Conservation (phyloP, 2,113 vertebrate genomes). For the Bettongia penicillata region DNA sequence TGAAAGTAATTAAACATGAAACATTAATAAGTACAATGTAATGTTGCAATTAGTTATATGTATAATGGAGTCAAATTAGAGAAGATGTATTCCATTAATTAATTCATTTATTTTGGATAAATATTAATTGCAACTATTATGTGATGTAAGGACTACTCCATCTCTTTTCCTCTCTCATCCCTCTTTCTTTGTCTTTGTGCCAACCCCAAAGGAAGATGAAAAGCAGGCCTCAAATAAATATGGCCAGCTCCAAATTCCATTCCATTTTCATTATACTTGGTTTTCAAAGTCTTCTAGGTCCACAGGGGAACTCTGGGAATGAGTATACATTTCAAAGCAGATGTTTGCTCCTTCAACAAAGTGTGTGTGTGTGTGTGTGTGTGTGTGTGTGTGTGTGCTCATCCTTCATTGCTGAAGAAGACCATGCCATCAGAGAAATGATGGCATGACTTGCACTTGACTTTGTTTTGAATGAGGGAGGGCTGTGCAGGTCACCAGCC, state of each 20-base stretch:
- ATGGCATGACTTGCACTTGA: too few species aligned
- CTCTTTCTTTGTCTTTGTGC: conserved; percentile 20
- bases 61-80: neutral
- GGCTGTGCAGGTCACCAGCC: too few species aligned
- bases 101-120: conserved; percentile 18
- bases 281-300: neutral
- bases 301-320: neutral
- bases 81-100: conserved; percentile 19
- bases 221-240: neutral
- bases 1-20: conserved; percentile 18
- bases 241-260: neutral
- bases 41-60: neutral
- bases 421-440: too few species aligned
- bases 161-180: neutral
- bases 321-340: neutral
- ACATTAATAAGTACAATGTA: conserved; percentile 10
- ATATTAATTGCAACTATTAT: neutral
- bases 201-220: conserved; percentile 46
- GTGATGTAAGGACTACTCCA: neutral
- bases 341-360: neutral
- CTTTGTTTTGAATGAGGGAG: too few species aligned
- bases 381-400: too few species aligned
- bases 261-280: neutral
- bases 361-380: too few species aligned
- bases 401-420: too few species aligned